These are phyloP conservation scores for Tachina fera DNA, from an alignment of 2,888 invertebrate genomes.

Conservation along the genomic window DNA sequence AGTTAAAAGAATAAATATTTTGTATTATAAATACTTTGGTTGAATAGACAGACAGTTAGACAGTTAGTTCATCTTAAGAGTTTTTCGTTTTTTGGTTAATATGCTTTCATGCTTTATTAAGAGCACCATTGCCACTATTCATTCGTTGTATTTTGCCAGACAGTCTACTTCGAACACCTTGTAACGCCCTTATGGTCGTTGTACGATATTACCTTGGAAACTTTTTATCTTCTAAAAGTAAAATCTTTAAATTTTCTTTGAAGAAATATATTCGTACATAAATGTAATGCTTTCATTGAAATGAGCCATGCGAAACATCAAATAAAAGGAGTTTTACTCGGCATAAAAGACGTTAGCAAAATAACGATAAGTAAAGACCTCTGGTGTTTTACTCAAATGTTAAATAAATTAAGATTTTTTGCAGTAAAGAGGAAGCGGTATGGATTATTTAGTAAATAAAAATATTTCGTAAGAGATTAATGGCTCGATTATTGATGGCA, in stretches of 20 bases:
- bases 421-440: background rate
- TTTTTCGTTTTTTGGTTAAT: background rate
- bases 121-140: background rate
- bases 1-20: slow-evolving; percentile 16
- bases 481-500: too few species aligned
- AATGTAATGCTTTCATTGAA: background rate
- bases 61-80: slow-evolving; percentile 59
- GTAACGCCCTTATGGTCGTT: slow-evolving; percentile 8
- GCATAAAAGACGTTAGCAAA: background rate
- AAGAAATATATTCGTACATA: background rate
- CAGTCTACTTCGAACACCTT: slow-evolving; percentile 39
- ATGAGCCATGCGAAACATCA: background rate
- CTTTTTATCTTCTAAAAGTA: background rate
- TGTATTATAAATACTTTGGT: slow-evolving; percentile 47
- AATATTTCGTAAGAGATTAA: too few species aligned
- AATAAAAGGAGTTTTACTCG: slow-evolving; percentile 10
- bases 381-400: background rate
- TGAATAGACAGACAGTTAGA: slow-evolving; percentile 61
- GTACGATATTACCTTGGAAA: slow-evolving; percentile 3
- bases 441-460: too few species aligned
- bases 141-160: slow-evolving; percentile 1
- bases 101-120: slow-evolving; percentile 2
- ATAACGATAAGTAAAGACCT: background rate
- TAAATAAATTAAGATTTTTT: background rate
- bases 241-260: background rate